A percentile compares a stretch with the other conserved stretches of the same genome.
These are phyloP conservation scores for Galleria mellonella DNA, from an alignment of 1,140 invertebrate species.

Conservation along the genomic window DNA sequence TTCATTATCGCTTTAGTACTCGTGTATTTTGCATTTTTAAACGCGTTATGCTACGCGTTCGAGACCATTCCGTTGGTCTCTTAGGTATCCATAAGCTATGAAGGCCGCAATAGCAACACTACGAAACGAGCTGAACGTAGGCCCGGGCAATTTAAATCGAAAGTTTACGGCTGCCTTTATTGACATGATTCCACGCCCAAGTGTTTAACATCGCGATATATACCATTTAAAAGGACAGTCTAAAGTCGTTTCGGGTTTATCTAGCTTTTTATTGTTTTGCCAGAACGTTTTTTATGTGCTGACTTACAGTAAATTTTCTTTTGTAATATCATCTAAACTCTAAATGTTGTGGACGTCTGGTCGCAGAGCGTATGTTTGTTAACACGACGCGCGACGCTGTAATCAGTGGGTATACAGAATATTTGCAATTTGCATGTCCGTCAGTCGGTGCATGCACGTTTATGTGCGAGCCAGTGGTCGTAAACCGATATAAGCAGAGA, in stretches of 20 bases:
- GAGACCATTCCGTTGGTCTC: background rate
- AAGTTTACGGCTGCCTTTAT: conserved; percentile 3
- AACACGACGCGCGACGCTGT: background rate
- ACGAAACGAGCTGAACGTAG: background rate
- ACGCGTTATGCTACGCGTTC: background rate
- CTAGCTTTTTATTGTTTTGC: conserved; percentile 1
- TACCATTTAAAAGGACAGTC: background rate
- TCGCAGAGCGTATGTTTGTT: background rate
- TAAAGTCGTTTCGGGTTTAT: background rate
- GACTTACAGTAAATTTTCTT: background rate
- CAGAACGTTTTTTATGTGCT: conserved; percentile 2
- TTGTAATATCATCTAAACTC: background rate
- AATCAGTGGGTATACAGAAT: conserved; percentile 1
- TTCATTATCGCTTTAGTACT: conserved; percentile 2
- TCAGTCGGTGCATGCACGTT: background rate
- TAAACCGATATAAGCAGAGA: background rate
- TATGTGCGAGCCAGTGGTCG: background rate
- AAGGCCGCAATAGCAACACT: background rate
- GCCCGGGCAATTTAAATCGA: background rate
- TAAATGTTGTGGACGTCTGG: background rate
- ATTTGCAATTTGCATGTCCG: conserved; percentile 5
- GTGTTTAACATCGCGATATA: background rate
- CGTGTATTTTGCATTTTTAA: conserved; percentile 2
- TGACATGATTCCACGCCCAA: background rate
- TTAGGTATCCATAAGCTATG: background rate